phyloP scores from a whole-genome alignment of 2,797 vertebrate species.

The Pygocentrus nattereri region DNA sequence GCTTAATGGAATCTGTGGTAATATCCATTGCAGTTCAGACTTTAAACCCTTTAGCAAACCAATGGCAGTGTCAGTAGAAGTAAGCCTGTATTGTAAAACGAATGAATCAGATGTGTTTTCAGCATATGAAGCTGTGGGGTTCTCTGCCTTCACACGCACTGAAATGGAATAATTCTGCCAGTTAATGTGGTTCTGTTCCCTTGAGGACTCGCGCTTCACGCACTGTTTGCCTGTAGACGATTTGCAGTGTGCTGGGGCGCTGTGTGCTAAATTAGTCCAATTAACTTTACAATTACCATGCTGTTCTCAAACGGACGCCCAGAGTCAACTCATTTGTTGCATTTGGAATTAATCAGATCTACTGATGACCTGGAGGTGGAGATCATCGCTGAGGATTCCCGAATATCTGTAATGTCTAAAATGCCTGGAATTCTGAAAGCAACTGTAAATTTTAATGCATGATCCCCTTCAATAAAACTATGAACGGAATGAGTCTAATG shows the following conservation, averaged over 20 bases:
- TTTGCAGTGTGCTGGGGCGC: constrained; percentile 1
- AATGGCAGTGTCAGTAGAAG: no score
- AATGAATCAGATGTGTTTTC: no score
- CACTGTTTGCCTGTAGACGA: constrained; percentile 16
- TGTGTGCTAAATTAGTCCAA: constrained; percentile 21
- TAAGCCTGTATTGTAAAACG: no score
- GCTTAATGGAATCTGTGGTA: no score
- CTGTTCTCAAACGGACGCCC: not conserved
- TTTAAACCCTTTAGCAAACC: no score
- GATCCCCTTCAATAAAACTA: not conserved
- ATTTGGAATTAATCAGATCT: not conserved
- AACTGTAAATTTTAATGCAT: not conserved
- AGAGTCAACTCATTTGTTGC: not conserved
- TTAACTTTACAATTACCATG: constrained; percentile 24
- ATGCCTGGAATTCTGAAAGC: not conserved
- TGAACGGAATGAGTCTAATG: no score
- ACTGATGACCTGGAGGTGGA: not conserved
- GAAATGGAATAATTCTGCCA: not conserved
- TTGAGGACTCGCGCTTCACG: constrained; percentile 16
- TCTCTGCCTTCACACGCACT: not conserved
- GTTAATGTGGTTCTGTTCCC: not conserved
- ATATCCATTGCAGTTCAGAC: no score
- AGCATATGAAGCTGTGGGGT: not conserved
- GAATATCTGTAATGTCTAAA: not conserved
- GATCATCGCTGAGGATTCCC: not conserved